A percentile compares a stretch with the other conserved stretches of the same genome.
These are phyloP conservation scores for Orius insidiosus DNA, from an alignment of 1,140 invertebrate species.

Conservation along the genomic window DNA sequence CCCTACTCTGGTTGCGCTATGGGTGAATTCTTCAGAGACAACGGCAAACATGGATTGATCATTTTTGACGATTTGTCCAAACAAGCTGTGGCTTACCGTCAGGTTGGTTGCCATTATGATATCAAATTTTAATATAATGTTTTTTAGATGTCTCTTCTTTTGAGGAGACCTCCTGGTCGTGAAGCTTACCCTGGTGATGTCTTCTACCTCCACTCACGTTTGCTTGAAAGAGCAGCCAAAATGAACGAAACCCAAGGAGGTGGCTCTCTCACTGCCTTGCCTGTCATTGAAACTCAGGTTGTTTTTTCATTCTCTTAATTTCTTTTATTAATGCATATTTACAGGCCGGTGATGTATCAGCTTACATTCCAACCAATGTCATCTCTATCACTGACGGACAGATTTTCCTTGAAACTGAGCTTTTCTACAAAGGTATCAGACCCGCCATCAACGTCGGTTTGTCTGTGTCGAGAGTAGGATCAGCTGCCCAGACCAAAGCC, in stretches of 20 bases:
- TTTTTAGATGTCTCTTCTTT: slow-evolving; percentile 27
- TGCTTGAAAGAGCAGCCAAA: slow-evolving; percentile 15
- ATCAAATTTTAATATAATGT: too few species aligned
- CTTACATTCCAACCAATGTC: slow-evolving; percentile 20
- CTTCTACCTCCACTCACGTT: slow-evolving; percentile 18
- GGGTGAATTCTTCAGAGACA: slow-evolving; percentile 99
- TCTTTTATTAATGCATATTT: neutral
- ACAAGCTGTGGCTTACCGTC: slow-evolving; percentile 99
- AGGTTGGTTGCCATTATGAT: too few species aligned
- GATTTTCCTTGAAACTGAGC: slow-evolving; percentile 17
- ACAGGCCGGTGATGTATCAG: slow-evolving; percentile 18
- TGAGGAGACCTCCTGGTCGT: slow-evolving; percentile 18
- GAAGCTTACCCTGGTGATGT: slow-evolving; percentile 20
- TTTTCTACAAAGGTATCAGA: slow-evolving; percentile 18
- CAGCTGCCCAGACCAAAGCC: slow-evolving; percentile 17
- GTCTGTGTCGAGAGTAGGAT: slow-evolving; percentile 18
- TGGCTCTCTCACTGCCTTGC: neutral
- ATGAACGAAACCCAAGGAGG: neutral
- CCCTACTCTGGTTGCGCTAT: slow-evolving; percentile 99
- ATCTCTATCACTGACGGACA: slow-evolving; percentile 21
- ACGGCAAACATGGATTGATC: slow-evolving; percentile 97
- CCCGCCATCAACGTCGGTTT: slow-evolving; percentile 18
- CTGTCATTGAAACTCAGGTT: slow-evolving; percentile 11
- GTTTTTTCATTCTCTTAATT: neutral
- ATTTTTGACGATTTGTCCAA: slow-evolving; percentile 99